Conservation (phyloP, 1,140 invertebrate species). For the Babylonia areolata region DNA sequence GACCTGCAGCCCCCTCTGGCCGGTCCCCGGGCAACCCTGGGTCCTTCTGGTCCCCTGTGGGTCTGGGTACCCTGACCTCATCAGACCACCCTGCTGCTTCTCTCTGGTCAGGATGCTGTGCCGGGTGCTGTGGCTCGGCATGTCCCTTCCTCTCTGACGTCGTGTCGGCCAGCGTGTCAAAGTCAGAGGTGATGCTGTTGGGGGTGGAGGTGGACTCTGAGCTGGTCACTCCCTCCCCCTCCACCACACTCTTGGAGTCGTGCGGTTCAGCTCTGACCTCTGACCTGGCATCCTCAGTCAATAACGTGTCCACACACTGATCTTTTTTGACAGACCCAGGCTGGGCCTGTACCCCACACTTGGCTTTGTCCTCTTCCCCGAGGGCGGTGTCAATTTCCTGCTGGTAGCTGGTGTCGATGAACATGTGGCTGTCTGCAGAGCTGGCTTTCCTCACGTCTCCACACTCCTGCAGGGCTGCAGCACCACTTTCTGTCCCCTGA, state of each 20-base stretch:
- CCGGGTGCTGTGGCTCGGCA: background rate
- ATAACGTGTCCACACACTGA: background rate
- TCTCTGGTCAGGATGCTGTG: no score
- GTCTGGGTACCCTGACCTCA: no score
- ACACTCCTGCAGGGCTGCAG: no score
- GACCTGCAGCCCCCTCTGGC: background rate
- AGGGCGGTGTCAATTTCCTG: conserved; percentile 25
- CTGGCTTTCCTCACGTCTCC: background rate
- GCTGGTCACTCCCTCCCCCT: background rate
- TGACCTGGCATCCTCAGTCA: background rate
- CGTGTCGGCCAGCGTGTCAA: background rate
- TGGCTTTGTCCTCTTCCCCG: background rate
- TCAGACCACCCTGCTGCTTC: no score
- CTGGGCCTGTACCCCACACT: background rate
- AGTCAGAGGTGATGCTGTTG: background rate
- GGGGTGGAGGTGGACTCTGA: background rate
- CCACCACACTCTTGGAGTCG: background rate
- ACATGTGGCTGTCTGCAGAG: background rate
- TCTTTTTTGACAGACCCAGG: background rate
- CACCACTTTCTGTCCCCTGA: no score
- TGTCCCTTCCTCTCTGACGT: background rate
- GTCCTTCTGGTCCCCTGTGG: background rate
- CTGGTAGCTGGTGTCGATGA: conserved; percentile 21
- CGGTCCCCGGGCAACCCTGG: background rate
- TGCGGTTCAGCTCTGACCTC: background rate